Percentiles rank a stretch among this genome's conserved stretches.
Evolutionary conservation across 37 sponge, comb jelly and placozoan species (phyloP).

Genomic region (Agelas oroides): DNA sequence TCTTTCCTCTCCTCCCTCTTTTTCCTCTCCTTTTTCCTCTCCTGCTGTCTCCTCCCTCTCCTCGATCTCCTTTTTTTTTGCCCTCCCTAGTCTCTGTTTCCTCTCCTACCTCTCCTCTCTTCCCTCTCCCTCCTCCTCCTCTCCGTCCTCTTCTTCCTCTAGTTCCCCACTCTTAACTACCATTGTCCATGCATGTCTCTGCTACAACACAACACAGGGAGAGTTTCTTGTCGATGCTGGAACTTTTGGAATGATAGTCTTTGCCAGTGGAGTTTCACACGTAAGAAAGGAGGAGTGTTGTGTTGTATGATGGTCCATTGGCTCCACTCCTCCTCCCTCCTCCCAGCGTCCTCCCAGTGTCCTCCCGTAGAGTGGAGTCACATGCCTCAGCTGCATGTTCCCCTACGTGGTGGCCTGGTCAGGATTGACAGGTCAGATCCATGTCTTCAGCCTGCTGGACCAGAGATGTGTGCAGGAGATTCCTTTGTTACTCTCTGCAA

Average conservation of each 20-base stretch:
- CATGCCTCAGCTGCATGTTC: conserved; percentile 51
- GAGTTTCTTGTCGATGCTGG: conserved; percentile 80
- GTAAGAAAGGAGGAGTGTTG: conserved; percentile 25
- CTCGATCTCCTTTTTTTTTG: no score
- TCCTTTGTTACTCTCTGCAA: no score
- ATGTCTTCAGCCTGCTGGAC: conserved; percentile 64
- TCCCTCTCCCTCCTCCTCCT: no score
- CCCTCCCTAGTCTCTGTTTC: background rate
- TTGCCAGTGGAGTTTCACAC: conserved; percentile 50
- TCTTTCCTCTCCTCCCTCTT: no score
- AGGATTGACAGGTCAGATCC: conserved; percentile 18
- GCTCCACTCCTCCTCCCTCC: background rate
- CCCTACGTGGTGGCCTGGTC: conserved; percentile 71
- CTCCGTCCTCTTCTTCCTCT: no score
- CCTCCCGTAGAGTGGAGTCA: conserved; percentile 53
- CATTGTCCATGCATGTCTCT: no score
- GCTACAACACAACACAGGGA: no score
- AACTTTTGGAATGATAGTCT: conserved; percentile 55
- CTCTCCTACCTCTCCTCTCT: background rate
- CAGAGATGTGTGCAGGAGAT: conserved; percentile 72
- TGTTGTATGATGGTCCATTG: background rate
- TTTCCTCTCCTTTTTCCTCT: no score
- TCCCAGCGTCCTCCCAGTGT: conserved; percentile 25
- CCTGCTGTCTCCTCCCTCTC: no score
- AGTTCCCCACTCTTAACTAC: no score